Base-by-base conservation (phyloP, 2,888 invertebrate genomes). In the Rotaria sp. region DNA sequence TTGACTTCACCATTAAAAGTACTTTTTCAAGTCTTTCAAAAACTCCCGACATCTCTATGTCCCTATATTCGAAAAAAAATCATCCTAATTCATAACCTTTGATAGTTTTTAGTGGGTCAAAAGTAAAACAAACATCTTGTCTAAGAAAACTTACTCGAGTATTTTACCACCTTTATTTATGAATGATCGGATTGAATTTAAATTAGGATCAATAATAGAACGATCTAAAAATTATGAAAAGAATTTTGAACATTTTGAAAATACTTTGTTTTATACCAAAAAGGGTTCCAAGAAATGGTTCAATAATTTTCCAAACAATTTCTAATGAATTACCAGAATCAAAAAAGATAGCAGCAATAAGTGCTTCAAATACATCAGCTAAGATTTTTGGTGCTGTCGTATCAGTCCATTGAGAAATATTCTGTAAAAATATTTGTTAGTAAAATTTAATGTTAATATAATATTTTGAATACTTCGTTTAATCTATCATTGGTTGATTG, bases 361-460 rank as follows among this genome's bases (percentile, higher is more conserved):
- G 38, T n/a, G 87, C 85, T 67, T 87, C 87, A 24, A 85, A 87
- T n/a, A 87, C 85, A 35, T 87, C 87, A 5, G 87, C 85, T 30
- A 87, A 74, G 38, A 85, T 80, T 48, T 87, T 87, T 45, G 85
- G 85, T 2, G 84, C 35, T 24, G 38, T 1, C 7, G 24, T 24
- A 38, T 38, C 2, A 48, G n/a, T 26, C 21, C 13, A 30, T 7
- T 7, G 18, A 41, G 0, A 7, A 24, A 26, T 24, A 26, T 24
- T 15, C 57, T 57, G 57, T n/a, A 2, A 57, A 57, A 57, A 26
- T 57, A 57, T 10, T 13, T 8, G 2, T 57, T 10, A 57, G 24
- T 1, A 57, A 24, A 57, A 57, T 57, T 26, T 2, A 48, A 2
- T 15, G 11, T 48, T 11, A 15, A 15, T 15, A 48, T 48, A 48